Evolutionary conservation across 2,888 invertebrate genomes (phyloP), one percentile per base, ranked within the genome.

Genomic region (Thecophora atra): DNA sequence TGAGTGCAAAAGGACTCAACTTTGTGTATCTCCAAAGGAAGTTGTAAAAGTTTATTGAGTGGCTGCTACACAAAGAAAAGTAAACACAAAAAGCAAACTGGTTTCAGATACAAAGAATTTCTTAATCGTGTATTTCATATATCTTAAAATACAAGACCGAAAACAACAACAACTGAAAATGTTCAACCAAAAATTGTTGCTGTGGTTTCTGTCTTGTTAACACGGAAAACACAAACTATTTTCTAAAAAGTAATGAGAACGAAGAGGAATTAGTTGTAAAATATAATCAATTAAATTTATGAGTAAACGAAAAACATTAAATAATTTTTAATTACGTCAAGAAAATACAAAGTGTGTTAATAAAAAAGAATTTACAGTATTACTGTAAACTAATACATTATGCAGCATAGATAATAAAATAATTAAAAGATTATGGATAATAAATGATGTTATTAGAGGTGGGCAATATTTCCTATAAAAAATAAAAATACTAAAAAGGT

Each of bases 31-130:
- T 74, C 73, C 68, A 67, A 3, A 21, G 71, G 70, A 73, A 72
- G 74, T 58, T 76, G 70, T 76, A 74, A 68, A 76, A 74, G 72
- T 76, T 70, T 74, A 74, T 76, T 67, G 72, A 71, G 65, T 72
- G 8, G 17, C 11, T 19, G 7, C 17, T 6, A 24, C 17, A 47
- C 24, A 17, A 44, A 65, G 11, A 28, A 51, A 52, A 66, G 42
- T 19, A 42, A 26, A 24, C 54, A 19, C n/a, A 28, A 47, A 62
- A 73, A 47, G 47, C 51, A 28, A 72, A 72, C 66, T 76, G 76
- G 74, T 70, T 73, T 73, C 72, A 72, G 56, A 72, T 52, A 77
- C 62, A 72, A 72, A 73, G 72, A 72, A 65, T 47, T 70, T 52
- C 54, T 44, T 70, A 11, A 68, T 52, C 24, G 3, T 24, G 21